A percentile compares a stretch with the other conserved stretches of the same genome.
phyloP scores from a whole-genome alignment of 2,888 invertebrate genomes.

The Noctua janthe region DNA sequence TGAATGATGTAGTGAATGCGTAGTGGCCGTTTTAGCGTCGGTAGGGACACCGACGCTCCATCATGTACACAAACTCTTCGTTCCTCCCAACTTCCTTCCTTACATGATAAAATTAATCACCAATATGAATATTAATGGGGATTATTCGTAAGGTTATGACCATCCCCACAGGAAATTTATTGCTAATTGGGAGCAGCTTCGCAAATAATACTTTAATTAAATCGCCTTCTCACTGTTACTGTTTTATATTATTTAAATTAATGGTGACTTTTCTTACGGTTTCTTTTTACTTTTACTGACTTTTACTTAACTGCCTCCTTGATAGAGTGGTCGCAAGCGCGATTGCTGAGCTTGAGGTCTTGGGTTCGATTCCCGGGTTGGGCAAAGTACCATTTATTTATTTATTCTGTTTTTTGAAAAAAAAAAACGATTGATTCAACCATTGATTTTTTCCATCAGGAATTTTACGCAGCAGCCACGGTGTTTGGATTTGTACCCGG shows the following conservation, averaged over 20 bases:
- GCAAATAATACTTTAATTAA: constrained; percentile 13
- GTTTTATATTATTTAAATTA: not conserved
- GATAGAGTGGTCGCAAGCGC: no score
- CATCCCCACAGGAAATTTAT: constrained; percentile 21
- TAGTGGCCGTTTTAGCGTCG: no score
- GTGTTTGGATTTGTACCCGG: not conserved
- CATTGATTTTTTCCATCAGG: no score
- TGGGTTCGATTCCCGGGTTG: no score
- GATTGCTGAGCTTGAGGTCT: no score
- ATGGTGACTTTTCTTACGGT: not conserved
- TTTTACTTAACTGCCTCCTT: not conserved
- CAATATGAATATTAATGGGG: constrained; percentile 24
- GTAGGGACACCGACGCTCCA: no score
- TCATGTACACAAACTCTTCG: no score
- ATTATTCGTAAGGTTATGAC: not conserved
- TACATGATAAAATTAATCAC: constrained; percentile 13
- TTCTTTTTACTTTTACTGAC: not conserved
- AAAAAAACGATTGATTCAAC: no score
- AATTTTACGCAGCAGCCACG: no score
- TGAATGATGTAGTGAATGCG: no score
- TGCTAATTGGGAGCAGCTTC: constrained; percentile 23
- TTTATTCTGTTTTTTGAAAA: no score
- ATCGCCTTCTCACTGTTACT: not conserved
- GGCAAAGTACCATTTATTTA: no score
- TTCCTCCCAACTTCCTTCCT: not conserved